Percentiles rank a stretch among this genome's conserved stretches.
Evolutionary conservation across 2,888 invertebrate species (phyloP).

Genomic region (Drosophila mimetica): DNA sequence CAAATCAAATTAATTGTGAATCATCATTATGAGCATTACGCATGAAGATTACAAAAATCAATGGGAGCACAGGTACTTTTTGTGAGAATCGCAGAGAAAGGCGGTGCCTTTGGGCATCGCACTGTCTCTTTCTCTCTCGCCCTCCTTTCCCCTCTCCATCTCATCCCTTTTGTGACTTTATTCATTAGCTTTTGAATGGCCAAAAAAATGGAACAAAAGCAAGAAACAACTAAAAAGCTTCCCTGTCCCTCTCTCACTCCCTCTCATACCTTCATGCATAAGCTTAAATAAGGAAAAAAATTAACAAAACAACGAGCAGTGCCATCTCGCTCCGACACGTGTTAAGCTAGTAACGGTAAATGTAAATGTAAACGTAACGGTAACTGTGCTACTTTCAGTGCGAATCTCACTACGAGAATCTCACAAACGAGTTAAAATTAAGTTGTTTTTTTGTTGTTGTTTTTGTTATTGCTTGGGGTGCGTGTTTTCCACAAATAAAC

Average conservation of each 20-base stretch:
- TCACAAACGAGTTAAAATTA: constrained; percentile 33
- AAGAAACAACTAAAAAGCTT: constrained; percentile 1
- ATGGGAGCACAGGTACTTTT: not conserved
- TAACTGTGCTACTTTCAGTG: constrained; percentile 34
- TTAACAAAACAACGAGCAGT: not conserved
- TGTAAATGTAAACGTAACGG: constrained; percentile 21
- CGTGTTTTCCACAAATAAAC: constrained; percentile 47
- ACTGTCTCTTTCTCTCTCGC: not conserved
- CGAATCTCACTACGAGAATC: constrained; percentile 25
- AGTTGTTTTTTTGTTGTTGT: constrained; percentile 16
- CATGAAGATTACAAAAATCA: constrained; percentile 3
- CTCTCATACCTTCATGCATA: constrained; percentile 4
- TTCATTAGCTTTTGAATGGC: constrained; percentile 18
- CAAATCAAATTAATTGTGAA: constrained; percentile 15
- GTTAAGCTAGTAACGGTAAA: constrained; percentile 24
- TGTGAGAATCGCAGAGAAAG: constrained; percentile 20
- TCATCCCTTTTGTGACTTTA: not conserved
- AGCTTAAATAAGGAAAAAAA: constrained; percentile 24
- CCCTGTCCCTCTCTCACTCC: not conserved
- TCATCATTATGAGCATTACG: constrained; percentile 10
- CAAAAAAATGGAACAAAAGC: constrained; percentile 1
- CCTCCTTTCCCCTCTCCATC: not conserved
- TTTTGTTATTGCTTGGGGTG: constrained; percentile 17
- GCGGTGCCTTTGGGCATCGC: not conserved
- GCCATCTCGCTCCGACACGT: constrained; percentile 21